Evolutionary conservation across 2,113 vertebrate species (phyloP).

Genomic region (Microcebus murinus): DNA sequence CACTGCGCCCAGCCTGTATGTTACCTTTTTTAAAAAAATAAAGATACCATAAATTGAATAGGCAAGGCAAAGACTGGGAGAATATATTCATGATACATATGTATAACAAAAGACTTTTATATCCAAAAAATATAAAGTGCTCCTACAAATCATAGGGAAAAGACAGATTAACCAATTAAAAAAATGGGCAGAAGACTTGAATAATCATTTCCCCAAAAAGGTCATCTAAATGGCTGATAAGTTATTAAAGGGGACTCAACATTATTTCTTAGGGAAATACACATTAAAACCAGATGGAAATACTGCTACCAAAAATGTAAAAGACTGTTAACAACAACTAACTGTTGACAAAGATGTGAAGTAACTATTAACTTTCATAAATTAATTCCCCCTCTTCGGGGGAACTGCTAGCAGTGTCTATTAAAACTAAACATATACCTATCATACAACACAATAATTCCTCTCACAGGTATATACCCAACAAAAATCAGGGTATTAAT

Average conservation of each 20-base stretch:
- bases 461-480: neutral
- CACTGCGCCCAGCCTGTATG: neutral
- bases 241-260: neutral
- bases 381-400: neutral
- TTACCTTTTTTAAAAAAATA: neutral
- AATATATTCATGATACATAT: neutral
- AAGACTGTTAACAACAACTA: neutral
- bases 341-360: neutral
- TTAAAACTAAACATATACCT: neutral
- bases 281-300: neutral
- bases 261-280: neutral
- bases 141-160: neutral
- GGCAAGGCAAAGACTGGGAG: neutral
- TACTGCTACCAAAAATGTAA: neutral
- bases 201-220: neutral
- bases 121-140: neutral
- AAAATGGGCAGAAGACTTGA: neutral
- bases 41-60: neutral
- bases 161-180: neutral
- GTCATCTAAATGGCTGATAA: neutral
- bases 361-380: neutral
- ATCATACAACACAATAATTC: neutral
- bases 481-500: neutral
- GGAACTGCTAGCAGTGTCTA: neutral
- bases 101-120: neutral